phyloP scores from a whole-genome alignment of 2,888 invertebrate species.

The Diaperis boleti region DNA sequence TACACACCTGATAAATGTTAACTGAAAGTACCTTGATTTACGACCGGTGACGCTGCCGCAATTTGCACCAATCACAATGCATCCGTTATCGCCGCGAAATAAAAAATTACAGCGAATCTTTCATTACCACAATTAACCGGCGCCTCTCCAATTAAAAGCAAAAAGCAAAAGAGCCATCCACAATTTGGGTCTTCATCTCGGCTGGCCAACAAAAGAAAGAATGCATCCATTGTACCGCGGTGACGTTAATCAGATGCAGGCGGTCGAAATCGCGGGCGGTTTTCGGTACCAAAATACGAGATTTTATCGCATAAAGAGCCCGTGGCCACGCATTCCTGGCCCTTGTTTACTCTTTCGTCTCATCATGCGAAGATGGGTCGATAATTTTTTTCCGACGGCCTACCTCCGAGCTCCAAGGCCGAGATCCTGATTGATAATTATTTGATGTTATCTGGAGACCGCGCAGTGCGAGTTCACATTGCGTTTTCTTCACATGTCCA shows the following conservation, averaged over 20 bases:
- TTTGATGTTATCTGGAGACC: slow-evolving; percentile 1
- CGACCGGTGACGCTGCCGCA: no score
- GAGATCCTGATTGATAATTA: slow-evolving; percentile 2
- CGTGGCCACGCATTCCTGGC: slow-evolving; percentile 6
- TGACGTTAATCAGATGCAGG: slow-evolving; percentile 13
- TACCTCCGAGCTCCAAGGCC: slow-evolving; percentile 10
- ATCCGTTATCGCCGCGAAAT: no score
- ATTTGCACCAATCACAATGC: no score
- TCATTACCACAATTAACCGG: slow-evolving; percentile 1
- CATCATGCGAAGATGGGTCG: not conserved
- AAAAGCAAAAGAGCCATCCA: not conserved
- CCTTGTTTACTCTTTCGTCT: slow-evolving; percentile 14
- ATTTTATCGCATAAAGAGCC: slow-evolving; percentile 3
- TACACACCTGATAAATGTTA: no score
- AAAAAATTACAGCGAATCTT: no score
- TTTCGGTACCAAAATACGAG: slow-evolving; percentile 2
- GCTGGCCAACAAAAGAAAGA: not conserved
- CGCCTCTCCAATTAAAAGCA: not conserved
- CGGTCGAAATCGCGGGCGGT: not conserved
- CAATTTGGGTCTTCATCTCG: not conserved
- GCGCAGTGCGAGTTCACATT: not conserved
- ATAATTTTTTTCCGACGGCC: slow-evolving; percentile 2
- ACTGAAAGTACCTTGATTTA: no score
- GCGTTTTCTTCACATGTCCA: no score
- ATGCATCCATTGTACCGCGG: not conserved